Evolutionary conservation across 2,797 vertebrate species (phyloP), one percentile per base, ranked within the genome.

Genomic region (Mallotus villosus): DNA sequence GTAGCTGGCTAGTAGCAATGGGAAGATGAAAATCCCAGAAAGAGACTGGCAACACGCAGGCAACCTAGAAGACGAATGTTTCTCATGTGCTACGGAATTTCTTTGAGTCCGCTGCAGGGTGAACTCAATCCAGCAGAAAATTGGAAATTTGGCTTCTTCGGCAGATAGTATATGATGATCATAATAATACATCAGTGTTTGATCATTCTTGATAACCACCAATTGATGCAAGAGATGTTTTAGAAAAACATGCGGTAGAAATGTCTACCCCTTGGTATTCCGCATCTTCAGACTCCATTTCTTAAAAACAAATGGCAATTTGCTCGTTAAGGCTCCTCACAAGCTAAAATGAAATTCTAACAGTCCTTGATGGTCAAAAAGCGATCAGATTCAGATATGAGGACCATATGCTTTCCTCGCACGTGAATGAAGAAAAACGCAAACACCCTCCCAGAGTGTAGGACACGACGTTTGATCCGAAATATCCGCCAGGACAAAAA

Each of bases 201-300:
- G 65, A 24, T 90, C 90, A 85, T 84, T 88, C 84, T 86, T 69
- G 79, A 63, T 68, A 83, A 73, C 84, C 86, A 84, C 83, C 34
- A 73, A 64, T 86, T 74, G 72, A 68, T 70, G 61, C 65, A 2
- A 27, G 22, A 46, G 49, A 67, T 72, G 70, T 76, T 71, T 6
- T 14, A 55, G 51, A 22, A 63, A 84, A 86, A 90, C 76, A 78
- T 86, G 79, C 83, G 80, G 73, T 8, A 73, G 83, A 80, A 84
- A 84, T 77, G 82, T 87, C 86, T 87, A 63, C 75, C 84, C 80
- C 92, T 79, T 84, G 85, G 78, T 87, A 91, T 88, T 94, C 93
- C 85, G 93, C 92, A 94, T 95, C 94, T 89, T 95, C 94, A 79
- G 89, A 83, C 94, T 96, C 94, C 95, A 96, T 98, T 87, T 94